A percentile compares a stretch with the other conserved stretches of the same genome.
Conservation (phyloP, 1,140 invertebrate genomes). For the Drosophila kohkoa region DNA sequence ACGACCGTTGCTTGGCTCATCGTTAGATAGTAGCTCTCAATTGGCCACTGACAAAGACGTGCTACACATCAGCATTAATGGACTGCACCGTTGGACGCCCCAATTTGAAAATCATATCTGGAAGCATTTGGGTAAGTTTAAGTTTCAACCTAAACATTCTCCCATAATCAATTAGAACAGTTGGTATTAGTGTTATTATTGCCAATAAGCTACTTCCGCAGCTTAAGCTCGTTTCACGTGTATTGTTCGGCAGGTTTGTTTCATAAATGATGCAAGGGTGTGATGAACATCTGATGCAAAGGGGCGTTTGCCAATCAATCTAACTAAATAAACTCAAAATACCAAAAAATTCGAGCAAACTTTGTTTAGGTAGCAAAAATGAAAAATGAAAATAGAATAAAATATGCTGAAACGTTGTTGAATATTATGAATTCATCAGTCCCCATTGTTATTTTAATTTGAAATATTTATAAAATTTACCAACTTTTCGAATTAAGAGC, state of each 20-base stretch:
- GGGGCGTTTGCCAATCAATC: not conserved
- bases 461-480: not conserved
- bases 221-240: too few species aligned
- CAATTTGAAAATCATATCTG: conserved; percentile 84
- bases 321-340: not conserved
- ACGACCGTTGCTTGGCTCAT: conserved; percentile 39
- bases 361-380: conserved; percentile 4
- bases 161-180: not conserved
- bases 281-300: not conserved
- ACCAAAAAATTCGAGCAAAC: not conserved
- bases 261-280: too few species aligned
- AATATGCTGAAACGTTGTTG: not conserved
- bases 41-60: conserved; percentile 57
- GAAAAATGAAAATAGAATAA: not conserved
- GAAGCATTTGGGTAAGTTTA: conserved; percentile 82
- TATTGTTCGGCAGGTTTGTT: too few species aligned
- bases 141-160: too few species aligned
- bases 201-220: too few species aligned
- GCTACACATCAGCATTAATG: conserved; percentile 79
- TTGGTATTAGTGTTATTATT: not conserved
- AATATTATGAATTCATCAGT: not conserved
- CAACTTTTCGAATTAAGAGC: not conserved
- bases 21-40: conserved; percentile 11
- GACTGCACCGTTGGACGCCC: conserved; percentile 79
- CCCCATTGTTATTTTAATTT: not conserved